Conservation (phyloP, 2,888 invertebrate species). For the Geophilus truncorum region DNA sequence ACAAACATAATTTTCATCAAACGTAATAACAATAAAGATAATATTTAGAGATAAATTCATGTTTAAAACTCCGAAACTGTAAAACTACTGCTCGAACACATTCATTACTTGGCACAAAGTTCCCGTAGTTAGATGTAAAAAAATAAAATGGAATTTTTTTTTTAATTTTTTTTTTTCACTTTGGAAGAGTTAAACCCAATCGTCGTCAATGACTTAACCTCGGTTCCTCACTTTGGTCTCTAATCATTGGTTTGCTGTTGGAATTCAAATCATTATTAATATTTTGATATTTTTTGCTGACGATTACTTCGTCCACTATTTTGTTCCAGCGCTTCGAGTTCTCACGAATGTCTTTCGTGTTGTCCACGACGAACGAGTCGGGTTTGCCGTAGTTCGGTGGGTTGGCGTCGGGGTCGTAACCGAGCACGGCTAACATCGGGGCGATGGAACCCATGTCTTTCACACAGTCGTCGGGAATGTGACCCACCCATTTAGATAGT, state of each 20-base stretch:
- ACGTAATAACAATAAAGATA: not conserved
- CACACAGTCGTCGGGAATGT: conserved; percentile 71
- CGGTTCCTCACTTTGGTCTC: not conserved
- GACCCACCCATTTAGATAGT: conserved; percentile 51
- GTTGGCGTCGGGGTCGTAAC: conserved; percentile 95
- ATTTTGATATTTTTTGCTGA: not conserved
- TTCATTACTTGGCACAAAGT: not conserved
- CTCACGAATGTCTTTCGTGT: conserved; percentile 49
- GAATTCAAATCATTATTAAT: not conserved
- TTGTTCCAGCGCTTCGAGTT: conserved; percentile 47
- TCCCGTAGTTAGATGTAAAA: not conserved
- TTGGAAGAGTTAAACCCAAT: not conserved
- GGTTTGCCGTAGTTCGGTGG: conserved; percentile 90
- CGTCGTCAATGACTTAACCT: not conserved
- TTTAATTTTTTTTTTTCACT: not conserved
- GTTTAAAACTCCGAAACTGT: not conserved
- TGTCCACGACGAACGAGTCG: conserved; percentile 63
- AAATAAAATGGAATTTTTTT: conserved; percentile 10
- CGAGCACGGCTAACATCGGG: conserved; percentile 81
- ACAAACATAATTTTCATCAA: not conserved
- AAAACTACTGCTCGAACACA: not conserved
- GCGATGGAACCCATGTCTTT: conserved; percentile 88
- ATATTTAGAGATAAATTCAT: not conserved
- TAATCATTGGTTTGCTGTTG: not conserved
- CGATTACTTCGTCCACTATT: conserved; percentile 41